These are phyloP conservation scores for Caenorhabditis sp. DNA, from an alignment of 2,888 invertebrate genomes.

Conservation along the genomic window DNA sequence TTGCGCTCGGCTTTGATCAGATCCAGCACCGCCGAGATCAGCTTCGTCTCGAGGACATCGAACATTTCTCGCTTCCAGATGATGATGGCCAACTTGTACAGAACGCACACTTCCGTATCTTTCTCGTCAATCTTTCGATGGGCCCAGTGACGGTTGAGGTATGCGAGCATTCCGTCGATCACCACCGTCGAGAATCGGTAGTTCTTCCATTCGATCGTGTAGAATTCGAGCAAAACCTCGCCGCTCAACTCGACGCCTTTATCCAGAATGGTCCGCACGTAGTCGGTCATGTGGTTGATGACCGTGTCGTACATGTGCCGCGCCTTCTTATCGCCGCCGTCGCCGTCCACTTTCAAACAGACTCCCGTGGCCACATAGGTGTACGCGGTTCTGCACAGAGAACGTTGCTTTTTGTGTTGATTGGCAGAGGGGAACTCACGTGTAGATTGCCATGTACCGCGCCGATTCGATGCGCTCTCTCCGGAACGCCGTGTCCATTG, in stretches of 20 bases:
- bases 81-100: slow-evolving; percentile 93
- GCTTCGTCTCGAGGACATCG: slow-evolving; percentile 89
- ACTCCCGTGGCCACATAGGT: too few species aligned
- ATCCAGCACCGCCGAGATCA: slow-evolving; percentile 96
- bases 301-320: too few species aligned
- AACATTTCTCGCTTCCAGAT: slow-evolving; percentile 97
- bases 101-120: slow-evolving; percentile 94
- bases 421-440: too few species aligned
- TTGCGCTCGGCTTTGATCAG: slow-evolving; percentile 95
- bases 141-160: slow-evolving; percentile 98
- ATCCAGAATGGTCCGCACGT: too few species aligned
- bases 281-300: too few species aligned
- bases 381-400: too few species aligned
- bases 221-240: slow-evolving; percentile 94
- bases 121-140: slow-evolving; percentile 98
- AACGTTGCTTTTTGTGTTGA: too few species aligned
- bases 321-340: too few species aligned
- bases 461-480: too few species aligned
- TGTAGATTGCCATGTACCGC: too few species aligned
- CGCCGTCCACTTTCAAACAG: too few species aligned
- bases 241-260: slow-evolving; percentile 92
- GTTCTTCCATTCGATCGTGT: slow-evolving; percentile 97
- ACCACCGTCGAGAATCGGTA: slow-evolving; percentile 82
- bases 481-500: too few species aligned
- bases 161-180: slow-evolving; percentile 95